Evolutionary conservation across 1,140 invertebrate genomes (phyloP), one percentile per base, ranked within the genome.

Genomic region (Lepidostoma basale): DNA sequence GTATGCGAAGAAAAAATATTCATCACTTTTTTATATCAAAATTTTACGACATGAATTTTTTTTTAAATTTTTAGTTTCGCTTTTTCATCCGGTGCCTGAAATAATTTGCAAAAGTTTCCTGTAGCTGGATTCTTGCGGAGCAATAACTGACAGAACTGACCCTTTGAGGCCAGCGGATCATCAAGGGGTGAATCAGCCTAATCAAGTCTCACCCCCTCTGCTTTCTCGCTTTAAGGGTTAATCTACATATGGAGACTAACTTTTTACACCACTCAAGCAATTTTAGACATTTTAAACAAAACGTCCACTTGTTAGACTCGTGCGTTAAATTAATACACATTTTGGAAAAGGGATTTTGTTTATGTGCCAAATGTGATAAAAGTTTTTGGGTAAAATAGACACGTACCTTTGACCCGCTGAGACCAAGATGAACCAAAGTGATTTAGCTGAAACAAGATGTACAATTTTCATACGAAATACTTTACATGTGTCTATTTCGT

Each of bases 381-480:
- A n/a, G n/a, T n/a, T n/a, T n/a, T n/a, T n/a, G n/a, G n/a, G n/a
- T n/a, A n/a, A n/a, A n/a, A n/a, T n/a, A n/a, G n/a, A n/a, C 1
- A 16, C 25, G 12, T n/a, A 47, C 25, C 14, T 26, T 54, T 54
- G 25, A 54, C 26, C n/a, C 25, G 49, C 30, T 8, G 49, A 28
- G 30, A n/a, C 33, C 20, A 59, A 59, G 30, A 59, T 39, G 18
- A 39, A 59, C 16, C 14, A 1, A 59, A 59, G 20, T 39, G 14
- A 39, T 18, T 59, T 59, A 40, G 36, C 54, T 39, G 30, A 59
- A 59, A 59, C 54, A 39, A 36, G 54, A 39, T 39, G 30, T 54
- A 54, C 49, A 28, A 54, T 52, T 52, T 52, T 52, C 47, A 52
- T 28, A 26, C 25, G 18, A 52, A 52, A 52, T 52, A 26, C 22